Evolutionary conservation across 1,140 invertebrate species (phyloP), one percentile per base, ranked within the genome.

Genomic region (Drosophila biarmipes): DNA sequence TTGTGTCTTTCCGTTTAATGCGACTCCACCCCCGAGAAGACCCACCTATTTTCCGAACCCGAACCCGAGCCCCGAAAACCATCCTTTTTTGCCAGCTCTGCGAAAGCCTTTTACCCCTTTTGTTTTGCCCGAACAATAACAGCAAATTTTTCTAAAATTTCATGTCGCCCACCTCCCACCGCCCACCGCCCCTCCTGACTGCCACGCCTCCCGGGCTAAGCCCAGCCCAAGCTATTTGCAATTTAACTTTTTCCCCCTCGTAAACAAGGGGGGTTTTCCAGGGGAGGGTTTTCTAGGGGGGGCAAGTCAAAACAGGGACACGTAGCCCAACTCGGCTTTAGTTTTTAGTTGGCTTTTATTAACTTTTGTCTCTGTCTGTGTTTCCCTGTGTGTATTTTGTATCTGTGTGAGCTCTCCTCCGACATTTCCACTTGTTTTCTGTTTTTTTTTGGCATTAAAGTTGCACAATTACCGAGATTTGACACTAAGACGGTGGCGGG

Each of bases 81-180:
- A n/a, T 54, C 62, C 57, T 56, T 54, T 61, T 62, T 58, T 46
- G 46, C 76, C 45, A 42, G 48, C 19, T 43, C 40, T 49, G 59
- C 58, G 27, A 38, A 24, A 31, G 37, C 63, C 48, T 66, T 86
- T 68, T 75, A 58, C 58, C 54, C 67, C 61, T 69, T 85, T 85
- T 85, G 74, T 80, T 87, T 87, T 78, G 61, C 72, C 53, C 74
- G 55, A 87, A 86, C 81, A 86, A 86, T 86, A 81, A 81, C 75
- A 87, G 82, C 74, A 86, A 81, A 86, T 87, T 86, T 86, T 86
- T 86, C 78, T 86, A 86, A 86, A 86, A 86, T 86, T 87, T 87
- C 82, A 78, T 86, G 81, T 74, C 57, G 67, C 73, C 73, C 42
- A 54, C 38, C 5, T 14, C 6, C 46, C 46, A 46, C 21, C 56